Base-by-base conservation (phyloP, 1,140 invertebrate genomes). In the Scaptomyza hsui region DNA sequence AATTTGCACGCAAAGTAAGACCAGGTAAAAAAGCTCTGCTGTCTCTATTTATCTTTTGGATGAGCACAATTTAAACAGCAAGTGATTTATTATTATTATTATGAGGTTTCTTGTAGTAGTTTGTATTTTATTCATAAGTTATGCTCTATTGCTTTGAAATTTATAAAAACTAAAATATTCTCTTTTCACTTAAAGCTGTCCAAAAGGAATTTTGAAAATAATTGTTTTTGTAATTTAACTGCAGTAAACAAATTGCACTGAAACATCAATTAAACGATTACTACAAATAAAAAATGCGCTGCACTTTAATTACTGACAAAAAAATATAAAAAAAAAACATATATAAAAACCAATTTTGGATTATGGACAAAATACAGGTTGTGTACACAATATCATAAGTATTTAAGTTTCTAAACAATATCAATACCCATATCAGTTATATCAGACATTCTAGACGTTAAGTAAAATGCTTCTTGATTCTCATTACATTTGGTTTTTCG, bases 121-220 rank as follows among this genome's bases (percentile, higher is more conserved):
- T 89, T 86, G 67, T 83, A 78, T 89, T 86, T 88, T 88, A 89
- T 89, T 88, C 60, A 82, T 83, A 68, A 69, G 78, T 78, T 88
- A 70, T 61, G 73, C 61, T 81, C 82, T 86, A 72, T 72, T 72
- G 55, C 69, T 53, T 59, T 64, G 62, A 32, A 47, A 37, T 52
- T 41, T 52, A 67, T 41, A 39, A 35, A 60, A 51, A 48, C 16
- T 53, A 60, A 59, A 60, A 60, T 57, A 51, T 45, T 35, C 12
- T 49, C 15, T 60, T n/a, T 29, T 29, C 24, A 29, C 32, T 37
- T 57, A 32, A 44, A 29, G 55, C 55, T 57, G 39, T 57, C 39
- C 39, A 55, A 67, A 67, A 47, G 45, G 37, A 41, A 37, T 61
- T 35, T 41, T n/a, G n/a, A 12, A 72, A 67, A 3, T 21, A 65